A percentile compares a stretch with the other conserved stretches of the same genome.
Evolutionary conservation across 1,140 invertebrate species (phyloP).

Genomic region (Euwallacea similis): DNA sequence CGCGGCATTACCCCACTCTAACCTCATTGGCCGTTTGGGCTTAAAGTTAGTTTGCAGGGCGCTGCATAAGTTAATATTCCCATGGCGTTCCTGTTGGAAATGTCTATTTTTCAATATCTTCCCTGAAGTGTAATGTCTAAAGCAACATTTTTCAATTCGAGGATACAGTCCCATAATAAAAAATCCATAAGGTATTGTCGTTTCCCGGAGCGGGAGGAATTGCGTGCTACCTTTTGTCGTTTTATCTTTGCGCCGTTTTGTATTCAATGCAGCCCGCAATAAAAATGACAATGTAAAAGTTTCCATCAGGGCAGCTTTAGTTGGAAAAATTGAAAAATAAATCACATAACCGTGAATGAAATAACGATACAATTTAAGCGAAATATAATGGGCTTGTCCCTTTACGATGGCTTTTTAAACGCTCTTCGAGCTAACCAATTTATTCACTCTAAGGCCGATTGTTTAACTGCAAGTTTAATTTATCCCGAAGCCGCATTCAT

Average conservation of each 20-base stretch:
- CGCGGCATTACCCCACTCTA: too few relatives aligned
- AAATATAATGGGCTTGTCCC: not conserved
- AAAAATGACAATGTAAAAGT: constrained; percentile 19
- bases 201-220: not conserved
- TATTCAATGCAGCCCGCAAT: constrained; percentile 17
- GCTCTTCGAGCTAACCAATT: not conserved
- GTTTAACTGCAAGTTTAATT: not conserved
- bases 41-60: too few relatives aligned
- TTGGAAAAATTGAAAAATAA: constrained; percentile 24
- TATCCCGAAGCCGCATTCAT: too few relatives aligned
- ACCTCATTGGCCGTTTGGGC: too few relatives aligned
- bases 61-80: too few relatives aligned
- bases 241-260: constrained; percentile 8
- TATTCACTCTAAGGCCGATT: not conserved
- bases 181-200: too few relatives aligned
- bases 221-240: constrained; percentile 11
- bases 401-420: not conserved
- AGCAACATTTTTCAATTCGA: too few relatives aligned
- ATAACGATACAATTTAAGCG: constrained; percentile 11
- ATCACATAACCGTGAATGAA: constrained; percentile 15
- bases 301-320: constrained; percentile 8
- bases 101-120: too few relatives aligned
- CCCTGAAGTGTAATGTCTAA: too few relatives aligned
- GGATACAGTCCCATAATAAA: too few relatives aligned
- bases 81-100: too few relatives aligned